Evolutionary conservation across 2,797 vertebrate species (phyloP), one percentile per base, ranked within the genome.

Genomic region (Takifugu ocellatus): DNA sequence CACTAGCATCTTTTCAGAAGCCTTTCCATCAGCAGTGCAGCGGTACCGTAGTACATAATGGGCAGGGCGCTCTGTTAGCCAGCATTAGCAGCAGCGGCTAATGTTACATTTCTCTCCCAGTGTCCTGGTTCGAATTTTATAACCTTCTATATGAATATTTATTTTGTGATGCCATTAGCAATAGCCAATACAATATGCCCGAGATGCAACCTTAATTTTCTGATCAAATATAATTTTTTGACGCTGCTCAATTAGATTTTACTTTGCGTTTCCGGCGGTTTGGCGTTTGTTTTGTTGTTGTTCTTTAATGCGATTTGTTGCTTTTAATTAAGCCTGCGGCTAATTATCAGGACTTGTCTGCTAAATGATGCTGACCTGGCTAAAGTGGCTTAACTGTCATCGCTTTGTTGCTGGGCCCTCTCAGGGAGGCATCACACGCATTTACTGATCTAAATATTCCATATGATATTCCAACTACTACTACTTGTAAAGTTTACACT

Each of bases 11-110:
- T 66, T 52, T 6, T 11, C 15, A 45, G 29, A 6, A 52, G 26
- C 15, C 5, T 16, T 12, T 36, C 44, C 43, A 21, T 25, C 58
- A 54, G 60, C 68, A 24, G 31, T 49, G 33, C 27, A 43, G 15
- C 27, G 52, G 27, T 46, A 49, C 56, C 68, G 46, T 11, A 21
- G 8, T 29, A 24, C 56, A 67, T 54, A 54, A 62, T 59, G 59
- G 69, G 59, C 57, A 64, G 59, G 74, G 54, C 49, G 56, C 56
- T 50, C 49, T 61, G 79, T 73, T 87, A 84, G 65, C 66, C 11
- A 49, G 2, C 43, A 16, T n/a, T 77, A 84, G 79, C 82, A 56
- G 27, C 53, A 12, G 73, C 66, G 75, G 44, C 44, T 14, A 39
- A 4, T 39, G 3, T 39, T 39, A 12, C 12, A 39, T 39, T 14